phyloP scores from a whole-genome alignment of 2,797 vertebrate species.

The Takifugu rubripes region DNA sequence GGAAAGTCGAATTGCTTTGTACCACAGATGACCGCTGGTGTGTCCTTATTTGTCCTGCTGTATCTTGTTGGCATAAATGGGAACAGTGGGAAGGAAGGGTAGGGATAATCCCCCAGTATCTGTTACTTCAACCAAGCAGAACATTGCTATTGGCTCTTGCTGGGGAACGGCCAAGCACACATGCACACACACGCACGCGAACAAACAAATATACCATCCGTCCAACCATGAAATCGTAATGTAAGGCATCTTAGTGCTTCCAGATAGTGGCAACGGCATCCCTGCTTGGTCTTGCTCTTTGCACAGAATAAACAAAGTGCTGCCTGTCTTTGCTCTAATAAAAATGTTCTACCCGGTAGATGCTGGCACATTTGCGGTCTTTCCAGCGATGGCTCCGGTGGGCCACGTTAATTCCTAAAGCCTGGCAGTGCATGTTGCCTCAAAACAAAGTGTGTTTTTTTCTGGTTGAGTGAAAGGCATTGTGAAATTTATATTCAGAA shows the following conservation, averaged over 20 bases:
- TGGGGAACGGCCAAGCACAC: slow-evolving; percentile 29
- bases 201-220: slow-evolving; percentile 36
- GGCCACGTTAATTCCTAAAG: slow-evolving; percentile 29
- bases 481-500: slow-evolving; percentile 27
- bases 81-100: slow-evolving; percentile 32
- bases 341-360: slow-evolving; percentile 31
- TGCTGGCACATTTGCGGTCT: slow-evolving; percentile 29
- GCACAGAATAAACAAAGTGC: slow-evolving; percentile 34
- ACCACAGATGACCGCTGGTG: slow-evolving; percentile 3
- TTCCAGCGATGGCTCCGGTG: slow-evolving; percentile 32
- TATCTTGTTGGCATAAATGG: slow-evolving; percentile 54
- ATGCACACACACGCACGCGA: slow-evolving; percentile 20
- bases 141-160: slow-evolving; percentile 50
- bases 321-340: slow-evolving; percentile 48
- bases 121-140: slow-evolving; percentile 64
- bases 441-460: slow-evolving; percentile 17
- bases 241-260: slow-evolving; percentile 71
- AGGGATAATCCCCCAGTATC: slow-evolving; percentile 67
- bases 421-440: slow-evolving; percentile 16
- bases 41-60: slow-evolving; percentile 35
- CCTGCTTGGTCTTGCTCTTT: slow-evolving; percentile 33
- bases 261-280: slow-evolving; percentile 56
- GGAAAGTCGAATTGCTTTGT: slow-evolving; percentile 1
- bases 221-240: slow-evolving; percentile 73
- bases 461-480: slow-evolving; percentile 10